Evolutionary conservation across 2,888 invertebrate species (phyloP), one percentile per base, ranked within the genome.

Genomic region (Julus scanicus): DNA sequence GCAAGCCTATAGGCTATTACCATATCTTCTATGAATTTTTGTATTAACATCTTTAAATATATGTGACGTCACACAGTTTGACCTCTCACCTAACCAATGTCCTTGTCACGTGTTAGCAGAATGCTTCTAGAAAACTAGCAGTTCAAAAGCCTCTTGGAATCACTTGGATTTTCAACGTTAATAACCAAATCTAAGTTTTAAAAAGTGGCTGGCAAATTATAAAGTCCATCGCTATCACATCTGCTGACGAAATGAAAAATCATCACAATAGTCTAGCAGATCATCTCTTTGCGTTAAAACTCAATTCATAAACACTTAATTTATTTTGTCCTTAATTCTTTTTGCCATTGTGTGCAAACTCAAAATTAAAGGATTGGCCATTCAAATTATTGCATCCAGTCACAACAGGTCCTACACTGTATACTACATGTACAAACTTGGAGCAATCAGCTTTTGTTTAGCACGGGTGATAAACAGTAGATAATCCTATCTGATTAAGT

Each of bases 261-360:
- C 53, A 17, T 13, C 13, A 53, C 53, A 13, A 15, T 53, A 53
- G 53, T 53, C 53, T 53, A 17, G 44, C 44, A 44, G 44, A 44
- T 17, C 63, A 63, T n/a, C 63, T 29, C 29, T 29, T 29, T 29
- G 29, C 29, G 29, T 29, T 29, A 29, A 29, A 29, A 29, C 29
- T n/a, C 17, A 63, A 63, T 63, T 63, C 63, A 63, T 63, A n/a
- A 63, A 63, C 63, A 20, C 63, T 63, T 63, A 63, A 63, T 63
- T 63, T 63, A 63, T 63, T 63, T 63, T 63, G n/a, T n/a, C 63
- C 63, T 63, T 63, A 63, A 63, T 63, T 63, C 63, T 63, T 63
- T 29, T 44, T 8, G 63, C 63, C 63, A 63, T 63, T 63, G 63
- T 63, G 63, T 63, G 63, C 63, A 63, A 63, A 63, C 63, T 63